Base-by-base conservation (phyloP, 2,888 invertebrate species). In the Tubiluchus corallicola region DNA sequence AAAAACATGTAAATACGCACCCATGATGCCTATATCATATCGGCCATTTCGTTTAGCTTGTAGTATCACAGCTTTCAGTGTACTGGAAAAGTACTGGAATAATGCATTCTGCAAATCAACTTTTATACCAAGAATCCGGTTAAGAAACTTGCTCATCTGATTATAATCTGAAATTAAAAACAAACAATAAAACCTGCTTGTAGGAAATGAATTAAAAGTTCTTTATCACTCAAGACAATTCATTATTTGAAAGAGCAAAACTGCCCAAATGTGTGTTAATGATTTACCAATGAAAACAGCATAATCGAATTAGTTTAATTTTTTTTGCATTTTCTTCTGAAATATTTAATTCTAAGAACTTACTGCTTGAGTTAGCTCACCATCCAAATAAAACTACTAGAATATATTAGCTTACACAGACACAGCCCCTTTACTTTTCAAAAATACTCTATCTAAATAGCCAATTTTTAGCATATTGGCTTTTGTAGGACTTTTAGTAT, bases 81-180 rank as follows among this genome's bases (percentile, higher is more conserved):
- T 94, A 59, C 92, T 88, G 0, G 88, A 88, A 67, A 98, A 99
- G 67, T 94, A 99, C 58, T 87, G 82, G 68, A 99, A 98, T 2
- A 99, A 68, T 41, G 85, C 74, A 68, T 99, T 99, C 68, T 98
- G 98, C 43, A 96, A 68, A 42, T 87, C 84, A 3, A 98, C 96
- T 0, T 88, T 88, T 79, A 98, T 84, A 21, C 98, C 98, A 48
- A 99, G 72, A 57, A 99, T 88, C 43, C 75, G 63, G 68, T 98
- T 98, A 49, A 98, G 74, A 72, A 98, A 99, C 71, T 96, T 98
- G 49, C 88, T 84, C 74, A 98, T 94, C 64, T 90, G 90, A 68
- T 83, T 85, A 66, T 87, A 87, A 58, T 92, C 92, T 62, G 20
- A 13, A 5, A 18, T 16, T 9, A 45, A 20, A 37, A n/a, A 40